Evolutionary conservation across 1,140 invertebrate genomes (phyloP), one percentile per base, ranked within the genome.

Genomic region (Cyclina sinensis): DNA sequence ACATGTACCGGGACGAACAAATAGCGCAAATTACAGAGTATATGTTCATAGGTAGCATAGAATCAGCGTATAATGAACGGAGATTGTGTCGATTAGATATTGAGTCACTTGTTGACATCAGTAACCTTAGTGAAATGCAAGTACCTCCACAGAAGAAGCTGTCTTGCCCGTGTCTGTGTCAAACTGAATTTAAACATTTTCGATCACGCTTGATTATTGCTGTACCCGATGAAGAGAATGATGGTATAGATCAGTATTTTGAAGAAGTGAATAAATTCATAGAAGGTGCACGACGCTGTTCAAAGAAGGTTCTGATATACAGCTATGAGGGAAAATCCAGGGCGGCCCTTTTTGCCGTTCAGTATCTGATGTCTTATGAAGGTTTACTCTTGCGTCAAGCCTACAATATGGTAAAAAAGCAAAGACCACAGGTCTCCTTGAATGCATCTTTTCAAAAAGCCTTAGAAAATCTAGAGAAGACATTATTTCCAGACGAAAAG

Each of bases 201-300:
- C 80, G 94, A 24, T 93, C 94, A 7, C 90, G 92, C 35, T 83
- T 95, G 30, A 93, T 94, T 74, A 91, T 95, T 14, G 88, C 89
- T 35, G 86, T 95, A 0, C 93, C 94, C 14, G 93, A 94, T 82
- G 91, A 92, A 24, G 91, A 92, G 57, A 91, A 90, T 59, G 93
- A 94, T 30, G 91, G 91, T 27, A 92, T 95, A 1, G 91, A 94
- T 59, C 91, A 92, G 65, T 93, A 95, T 81, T 95, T 94, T 65
- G 83, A 86, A 7, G 93, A 94, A 78, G 93, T 94, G 16, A 94
- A 94, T 83, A 91, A 91, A 46, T 95, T 95, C 76, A 94, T 95
- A 62, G 91, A 94, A 84, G 94, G 93, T 24, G 92, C 92, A 30
- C 79, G 92, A 24, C 82, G 86, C 14, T 91, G 91, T 18, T 89